Evolutionary conservation across 2,113 vertebrate species (phyloP), one percentile per base, ranked within the genome.

Genomic region (Saimiri boliviensis): DNA sequence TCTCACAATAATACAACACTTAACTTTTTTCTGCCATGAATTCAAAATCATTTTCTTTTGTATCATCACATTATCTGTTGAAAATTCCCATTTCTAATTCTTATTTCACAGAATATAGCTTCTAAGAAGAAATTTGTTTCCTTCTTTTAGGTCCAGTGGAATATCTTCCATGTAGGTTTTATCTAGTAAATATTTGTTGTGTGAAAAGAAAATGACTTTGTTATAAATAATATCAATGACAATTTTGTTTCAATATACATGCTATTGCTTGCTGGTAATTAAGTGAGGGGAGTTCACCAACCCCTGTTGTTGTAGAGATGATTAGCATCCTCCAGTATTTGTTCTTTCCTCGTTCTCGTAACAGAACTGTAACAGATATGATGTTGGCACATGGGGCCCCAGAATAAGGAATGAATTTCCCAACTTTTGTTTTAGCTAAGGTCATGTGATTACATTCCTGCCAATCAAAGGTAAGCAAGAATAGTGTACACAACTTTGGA

Each of bases 161-260:
- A 52, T 95, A 97, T 5, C 5, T 81, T 42, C 9, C 8, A 74
- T 8, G n/a, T 35, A 68, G n/a, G 42, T 68, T 68, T 96, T 94
- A 77, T 21, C 7, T 21, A 73, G 25, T 37, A 96, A 82, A 93
- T 60, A 73, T 52, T 10, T 86, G 4, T 35, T n/a, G 4, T 68
- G 73, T 74, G 21, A 93, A 96, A 89, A 92, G 35, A 56, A 77
- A 91, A 80, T 47, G 52, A n/a, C 17, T 70, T 35, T 96, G 11
- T 68, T 76, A 63, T 37, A 12, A 71, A 63, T 45, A 74, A 86
- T 68, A 95, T 93, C n/a, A 83, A 73, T 73, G 56, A 14, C 4
- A n/a, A 70, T 80, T 93, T 71, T 83, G 47, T 52, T 9, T 58
- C 45, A 63, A 71, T 40, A 93, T 16, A 7, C 2, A 71, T 58